Evolutionary conservation across 2,888 invertebrate genomes (phyloP).

Genomic region (Eucera pruinosa): DNA sequence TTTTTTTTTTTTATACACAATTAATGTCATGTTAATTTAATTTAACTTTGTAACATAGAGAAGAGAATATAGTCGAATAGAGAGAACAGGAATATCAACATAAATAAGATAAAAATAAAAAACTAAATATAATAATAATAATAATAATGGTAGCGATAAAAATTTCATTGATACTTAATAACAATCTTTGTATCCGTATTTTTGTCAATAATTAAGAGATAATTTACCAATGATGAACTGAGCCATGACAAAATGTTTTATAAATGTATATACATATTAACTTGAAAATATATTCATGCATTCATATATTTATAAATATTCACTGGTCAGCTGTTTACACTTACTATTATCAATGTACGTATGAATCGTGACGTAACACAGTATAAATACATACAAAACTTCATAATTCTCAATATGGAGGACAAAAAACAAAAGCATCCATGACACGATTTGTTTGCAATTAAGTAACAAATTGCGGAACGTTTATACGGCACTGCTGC

Average conservation of each 20-base stretch:
- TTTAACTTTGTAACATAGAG: no score
- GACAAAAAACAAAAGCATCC: conserved; percentile 27
- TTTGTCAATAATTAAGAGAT: no score
- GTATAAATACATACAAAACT: conserved; percentile 14
- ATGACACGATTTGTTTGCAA: conserved; percentile 25
- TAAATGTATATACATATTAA: conserved; percentile 11
- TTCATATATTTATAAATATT: conserved; percentile 3
- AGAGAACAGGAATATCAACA: no score
- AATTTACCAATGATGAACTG: conserved; percentile 58
- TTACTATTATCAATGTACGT: conserved; percentile 14
- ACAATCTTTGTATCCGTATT: no score
- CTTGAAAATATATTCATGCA: conserved; percentile 23
- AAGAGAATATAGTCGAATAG: no score
- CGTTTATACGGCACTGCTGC: conserved; percentile 22
- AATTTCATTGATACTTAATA: no score
- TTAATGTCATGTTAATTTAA: no score
- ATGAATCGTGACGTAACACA: conserved; percentile 1
- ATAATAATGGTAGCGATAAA: no score
- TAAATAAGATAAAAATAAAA: no score
- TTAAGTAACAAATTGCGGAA: conserved; percentile 39
- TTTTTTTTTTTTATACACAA: no score
- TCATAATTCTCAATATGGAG: neutral
- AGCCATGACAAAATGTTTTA: conserved; percentile 36
- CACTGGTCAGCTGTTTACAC: neutral
- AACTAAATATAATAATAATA: no score